Conservation (phyloP, 2,888 invertebrate species). For the Ophioninae sp. region DNA sequence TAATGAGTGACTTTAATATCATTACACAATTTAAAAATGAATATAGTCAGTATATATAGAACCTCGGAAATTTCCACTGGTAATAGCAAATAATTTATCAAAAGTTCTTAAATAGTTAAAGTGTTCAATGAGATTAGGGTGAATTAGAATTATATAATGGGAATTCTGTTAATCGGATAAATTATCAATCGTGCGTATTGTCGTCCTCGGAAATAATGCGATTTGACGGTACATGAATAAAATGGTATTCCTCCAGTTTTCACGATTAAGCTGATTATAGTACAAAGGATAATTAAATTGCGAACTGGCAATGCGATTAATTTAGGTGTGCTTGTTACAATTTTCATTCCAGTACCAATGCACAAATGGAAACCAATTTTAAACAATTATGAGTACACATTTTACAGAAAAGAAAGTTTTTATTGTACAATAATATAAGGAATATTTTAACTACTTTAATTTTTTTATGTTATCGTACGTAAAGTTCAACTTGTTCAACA, state of each 20-base stretch:
- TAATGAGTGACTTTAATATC: too few species aligned
- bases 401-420: too few species aligned
- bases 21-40: too few species aligned
- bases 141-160: background rate
- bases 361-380: background rate
- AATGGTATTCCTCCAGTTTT: background rate
- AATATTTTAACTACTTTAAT: too few species aligned
- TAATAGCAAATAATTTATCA: background rate
- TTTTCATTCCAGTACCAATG: background rate
- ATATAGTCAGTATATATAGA: too few species aligned
- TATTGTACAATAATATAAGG: too few species aligned
- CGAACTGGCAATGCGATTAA: background rate
- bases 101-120: background rate
- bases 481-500: background rate
- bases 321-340: background rate
- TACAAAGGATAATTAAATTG: background rate
- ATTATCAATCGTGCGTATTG: background rate
- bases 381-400: background rate
- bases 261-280: background rate
- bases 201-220: background rate
- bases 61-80: too few species aligned
- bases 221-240: background rate
- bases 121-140: background rate
- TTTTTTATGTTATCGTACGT: background rate
- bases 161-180: background rate